Evolutionary conservation across 2,113 vertebrate genomes (phyloP), one percentile per base, ranked within the genome.

Genomic region (Machaerirhynchus nigripectus): DNA sequence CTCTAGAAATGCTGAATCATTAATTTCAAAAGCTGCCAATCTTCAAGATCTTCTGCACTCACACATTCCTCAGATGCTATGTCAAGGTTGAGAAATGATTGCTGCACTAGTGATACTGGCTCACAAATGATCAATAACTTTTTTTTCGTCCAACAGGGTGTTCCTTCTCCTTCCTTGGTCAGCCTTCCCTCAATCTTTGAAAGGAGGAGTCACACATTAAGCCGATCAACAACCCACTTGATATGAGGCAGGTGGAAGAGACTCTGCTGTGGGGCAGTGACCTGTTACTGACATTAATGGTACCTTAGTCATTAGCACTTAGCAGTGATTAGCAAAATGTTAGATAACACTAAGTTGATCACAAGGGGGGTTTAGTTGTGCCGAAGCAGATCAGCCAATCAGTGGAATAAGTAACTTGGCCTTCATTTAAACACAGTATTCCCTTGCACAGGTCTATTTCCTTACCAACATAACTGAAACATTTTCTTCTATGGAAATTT

Each of bases 181-280:
- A 98, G 97, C 71, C 98, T 99, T 89, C 97, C 98, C 8, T 98
- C 99, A 22, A 91, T 98, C 97, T 99, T 99, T 97, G 99, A 99
- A 96, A 98, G 97, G 84, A 99, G 98, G 97, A 99, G 99, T 97
- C 99, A 99, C 93, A 99, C 99, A 0, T 98, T 99, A 95, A 99
- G 99, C 93, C 98, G 99, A 80, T 99, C 99, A 24, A 99, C 98
- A 92, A 99, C 99, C 79, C 99, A 99, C 96, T 98, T 99, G 89
- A 98, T 99, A 97, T 99, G 98, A 99, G 92, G 39, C 74, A 52
- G 40, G 21, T 16, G 39, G 75, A 50, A 49, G 80, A 33, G 69
- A 30, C 37, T 55, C 20, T 39, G 64, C 87, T 84, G 53, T 75
- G 22, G 63, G 92, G 67, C 61, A 23, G 87, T 40, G 92, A 79